Base-by-base conservation (phyloP, 1,140 invertebrate species). In the Panagrolaimus sp. region DNA sequence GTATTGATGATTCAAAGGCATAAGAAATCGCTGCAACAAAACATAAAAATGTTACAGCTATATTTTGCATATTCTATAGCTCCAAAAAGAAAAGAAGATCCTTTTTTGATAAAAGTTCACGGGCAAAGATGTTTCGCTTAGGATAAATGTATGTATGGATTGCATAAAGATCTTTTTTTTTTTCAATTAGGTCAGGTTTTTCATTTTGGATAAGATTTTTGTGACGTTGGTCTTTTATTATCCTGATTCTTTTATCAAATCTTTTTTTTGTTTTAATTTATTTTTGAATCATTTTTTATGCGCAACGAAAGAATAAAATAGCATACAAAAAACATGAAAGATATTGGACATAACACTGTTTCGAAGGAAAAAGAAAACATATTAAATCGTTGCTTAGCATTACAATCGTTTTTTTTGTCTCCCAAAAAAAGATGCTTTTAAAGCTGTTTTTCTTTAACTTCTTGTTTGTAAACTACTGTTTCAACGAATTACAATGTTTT, bases 111-210 rank as follows among this genome's bases (percentile, higher is more conserved):
- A 57, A 27, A 16, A 57, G 51, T 57, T 57, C 51, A 57, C 51
- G 51, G 51, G 8, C 51, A 57, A 20, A 16, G 27, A 57, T 20
- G 20, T 57, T 11, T 13, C 51, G 1, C 20, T 25, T 57, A 27
- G 20, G 51, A 11, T 57, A 27, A 25, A 57, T 57, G 51, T 20
- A 38, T n/a, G n/a, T n/a, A n/a, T n/a, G n/a, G n/a, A 57, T 57
- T 57, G 51, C 51, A 27, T 9, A 27, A 25, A 57, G 20, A 20
- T 57, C 27, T 27, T 25, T 27, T 57, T 57, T 27, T 57, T 13
- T 57, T 57, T 57, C 20, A 57, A 57, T 57, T 57, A 57, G 51
- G 51, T 57, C 51, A 57, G 27, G 20, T 20, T 57, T 57, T 57
- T 57, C 51, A 57, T 25, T 27, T 57, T 57, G 51, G 20, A 27